Evolutionary conservation across 2,888 invertebrate genomes (phyloP).

Genomic region (Leucophenga maculata): DNA sequence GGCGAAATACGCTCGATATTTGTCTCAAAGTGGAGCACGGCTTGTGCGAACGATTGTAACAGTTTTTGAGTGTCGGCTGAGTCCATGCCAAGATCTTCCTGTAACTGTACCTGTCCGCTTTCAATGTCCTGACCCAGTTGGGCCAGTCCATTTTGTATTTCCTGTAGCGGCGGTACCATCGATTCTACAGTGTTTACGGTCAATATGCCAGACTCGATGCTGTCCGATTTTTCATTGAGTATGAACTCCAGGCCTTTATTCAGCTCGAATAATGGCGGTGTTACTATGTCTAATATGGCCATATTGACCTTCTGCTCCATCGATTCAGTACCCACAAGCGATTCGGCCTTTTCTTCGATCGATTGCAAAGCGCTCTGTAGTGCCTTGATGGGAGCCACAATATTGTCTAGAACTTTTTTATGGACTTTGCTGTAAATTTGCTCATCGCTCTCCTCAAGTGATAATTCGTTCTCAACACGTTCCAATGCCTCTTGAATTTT

Average conservation of each 20-base stretch:
- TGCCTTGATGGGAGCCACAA: conserved; percentile 66
- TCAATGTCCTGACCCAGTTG: conserved; percentile 73
- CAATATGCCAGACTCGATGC: conserved; percentile 67
- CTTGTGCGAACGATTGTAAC: conserved; percentile 71
- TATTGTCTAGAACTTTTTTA: conserved; percentile 63
- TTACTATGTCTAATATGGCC: conserved; percentile 78
- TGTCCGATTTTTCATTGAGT: conserved; percentile 65
- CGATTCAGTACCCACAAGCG: conserved; percentile 58
- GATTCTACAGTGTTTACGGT: conserved; percentile 72
- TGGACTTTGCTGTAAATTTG: conserved; percentile 68
- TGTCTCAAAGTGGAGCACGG: conserved; percentile 70
- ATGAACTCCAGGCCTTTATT: conserved; percentile 76
- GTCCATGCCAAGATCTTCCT: conserved; percentile 65
- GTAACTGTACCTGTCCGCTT: conserved; percentile 67
- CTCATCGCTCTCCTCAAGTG: conserved; percentile 68
- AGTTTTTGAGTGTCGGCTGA: conserved; percentile 70
- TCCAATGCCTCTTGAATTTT: conserved; percentile 73
- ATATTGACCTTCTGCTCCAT: conserved; percentile 74
- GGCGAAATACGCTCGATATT: conserved; percentile 67
- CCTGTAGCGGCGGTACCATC: conserved; percentile 75
- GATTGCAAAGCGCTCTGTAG: conserved; percentile 61
- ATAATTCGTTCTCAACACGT: conserved; percentile 69
- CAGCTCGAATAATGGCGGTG: conserved; percentile 78
- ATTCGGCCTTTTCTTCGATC: conserved; percentile 63
- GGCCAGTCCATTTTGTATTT: conserved; percentile 75